phyloP scores from a whole-genome alignment of 2,113 vertebrate genomes.

The Thalassoma bifasciatum region DNA sequence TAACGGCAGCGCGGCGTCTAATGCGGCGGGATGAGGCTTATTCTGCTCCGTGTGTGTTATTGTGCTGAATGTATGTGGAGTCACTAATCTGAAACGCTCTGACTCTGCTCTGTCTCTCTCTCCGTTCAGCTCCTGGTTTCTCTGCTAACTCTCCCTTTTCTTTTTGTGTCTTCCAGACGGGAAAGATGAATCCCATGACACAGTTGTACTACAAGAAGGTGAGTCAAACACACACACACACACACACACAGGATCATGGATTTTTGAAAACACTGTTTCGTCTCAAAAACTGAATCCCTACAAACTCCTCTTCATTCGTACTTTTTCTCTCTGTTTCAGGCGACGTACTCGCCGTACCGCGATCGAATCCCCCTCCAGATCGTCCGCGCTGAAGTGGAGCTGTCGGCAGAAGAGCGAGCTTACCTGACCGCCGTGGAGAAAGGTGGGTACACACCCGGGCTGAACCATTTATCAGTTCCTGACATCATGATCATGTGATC shows the following conservation, averaged over 20 bases:
- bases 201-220: constrained; percentile 99
- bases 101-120: no score
- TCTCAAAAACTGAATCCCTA: background rate
- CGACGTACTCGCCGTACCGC: constrained; percentile 94
- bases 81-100: no score
- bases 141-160: background rate
- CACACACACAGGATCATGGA: no score
- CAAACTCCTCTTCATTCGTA: background rate
- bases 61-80: no score
- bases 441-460: constrained; percentile 59
- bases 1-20: no score
- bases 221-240: constrained; percentile 65
- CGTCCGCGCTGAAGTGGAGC: constrained; percentile 94
- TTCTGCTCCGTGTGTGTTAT: no score
- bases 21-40: no score
- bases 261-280: background rate
- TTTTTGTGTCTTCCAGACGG: constrained; percentile 35
- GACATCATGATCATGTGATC: no score
- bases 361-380: constrained; percentile 97
- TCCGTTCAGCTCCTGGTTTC: no score
- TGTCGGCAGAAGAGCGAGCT: constrained; percentile 92
- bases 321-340: constrained; percentile 66
- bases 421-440: constrained; percentile 97
- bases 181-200: constrained; percentile 88
- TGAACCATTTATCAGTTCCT: background rate